Evolutionary conservation across 1,140 invertebrate genomes (phyloP).

Genomic region (Elysia chlorotica): DNA sequence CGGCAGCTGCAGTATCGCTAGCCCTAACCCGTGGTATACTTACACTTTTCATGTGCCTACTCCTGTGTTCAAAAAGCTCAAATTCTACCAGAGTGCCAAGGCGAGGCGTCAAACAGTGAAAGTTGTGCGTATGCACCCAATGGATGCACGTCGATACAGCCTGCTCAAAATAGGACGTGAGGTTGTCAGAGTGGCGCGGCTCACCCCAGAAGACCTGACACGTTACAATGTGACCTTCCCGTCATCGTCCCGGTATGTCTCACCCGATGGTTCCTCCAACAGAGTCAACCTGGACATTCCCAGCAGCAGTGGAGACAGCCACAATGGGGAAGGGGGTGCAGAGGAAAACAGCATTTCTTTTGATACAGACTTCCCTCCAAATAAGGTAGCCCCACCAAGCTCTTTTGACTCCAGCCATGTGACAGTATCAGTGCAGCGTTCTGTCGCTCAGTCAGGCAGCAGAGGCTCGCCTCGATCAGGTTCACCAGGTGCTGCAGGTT

Average conservation of each 20-base stretch:
- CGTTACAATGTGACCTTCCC: constrained; percentile 6
- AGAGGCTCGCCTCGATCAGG: background rate
- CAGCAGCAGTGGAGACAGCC: background rate
- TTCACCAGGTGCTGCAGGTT: background rate
- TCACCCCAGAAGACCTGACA: constrained; percentile 33
- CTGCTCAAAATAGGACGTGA: constrained; percentile 55
- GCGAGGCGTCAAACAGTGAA: constrained; percentile 27
- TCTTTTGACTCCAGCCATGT: constrained; percentile 7
- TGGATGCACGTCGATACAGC: constrained; percentile 55
- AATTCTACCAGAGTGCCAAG: constrained; percentile 29
- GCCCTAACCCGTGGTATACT: constrained; percentile 34
- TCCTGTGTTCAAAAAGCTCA: constrained; percentile 49
- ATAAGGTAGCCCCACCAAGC: constrained; percentile 21
- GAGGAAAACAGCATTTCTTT: too few relatives aligned
- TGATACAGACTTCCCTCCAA: constrained; percentile 23
- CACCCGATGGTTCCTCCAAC: constrained; percentile 9
- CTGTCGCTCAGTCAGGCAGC: too few relatives aligned
- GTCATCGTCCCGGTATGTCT: background rate
- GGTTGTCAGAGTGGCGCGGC: constrained; percentile 39
- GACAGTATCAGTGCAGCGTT: too few relatives aligned
- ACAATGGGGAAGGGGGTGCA: background rate
- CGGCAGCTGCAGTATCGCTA: background rate
- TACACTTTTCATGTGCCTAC: constrained; percentile 54
- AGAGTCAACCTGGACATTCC: constrained; percentile 22
- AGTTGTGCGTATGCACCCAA: constrained; percentile 54